A percentile compares a stretch with the other conserved stretches of the same genome.
These are phyloP conservation scores for Brenthis daphne DNA, from an alignment of 2,888 invertebrate genomes.

Conservation along the genomic window DNA sequence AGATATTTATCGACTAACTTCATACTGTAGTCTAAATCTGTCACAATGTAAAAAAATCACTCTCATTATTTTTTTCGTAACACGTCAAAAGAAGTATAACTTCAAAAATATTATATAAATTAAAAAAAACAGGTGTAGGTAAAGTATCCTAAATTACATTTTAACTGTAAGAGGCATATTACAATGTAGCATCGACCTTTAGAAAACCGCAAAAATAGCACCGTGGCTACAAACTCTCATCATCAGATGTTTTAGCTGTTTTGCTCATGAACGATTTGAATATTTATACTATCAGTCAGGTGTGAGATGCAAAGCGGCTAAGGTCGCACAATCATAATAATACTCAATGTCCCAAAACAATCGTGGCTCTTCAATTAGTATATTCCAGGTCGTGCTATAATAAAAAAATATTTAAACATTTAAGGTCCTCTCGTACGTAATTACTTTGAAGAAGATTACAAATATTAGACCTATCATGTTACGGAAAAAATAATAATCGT, in stretches of 20 bases:
- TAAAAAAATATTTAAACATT: constrained; percentile 26
- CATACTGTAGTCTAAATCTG: too few relatives aligned
- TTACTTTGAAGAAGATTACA: constrained; percentile 15
- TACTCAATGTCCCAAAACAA: constrained; percentile 61
- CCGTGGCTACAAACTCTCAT: constrained; percentile 31
- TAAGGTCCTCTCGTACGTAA: constrained; percentile 18
- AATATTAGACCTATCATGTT: constrained; percentile 12
- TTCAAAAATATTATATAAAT: too few relatives aligned
- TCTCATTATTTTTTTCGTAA: too few relatives aligned
- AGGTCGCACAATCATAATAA: constrained; percentile 62
- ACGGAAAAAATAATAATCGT: constrained; percentile 3
- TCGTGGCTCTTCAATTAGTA: constrained; percentile 69
- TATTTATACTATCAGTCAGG: constrained; percentile 35
- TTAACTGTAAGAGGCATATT: constrained; percentile 3
- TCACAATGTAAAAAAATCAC: too few relatives aligned
- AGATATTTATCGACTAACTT: too few relatives aligned
- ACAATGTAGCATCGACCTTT: constrained; percentile 29
- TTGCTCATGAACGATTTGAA: constrained; percentile 32
- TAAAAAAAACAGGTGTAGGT: too few relatives aligned
- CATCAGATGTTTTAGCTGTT: constrained; percentile 2
- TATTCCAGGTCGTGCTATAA: constrained; percentile 32
- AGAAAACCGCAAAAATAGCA: constrained; percentile 31
- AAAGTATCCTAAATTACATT: background rate
- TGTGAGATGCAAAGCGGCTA: constrained; percentile 57
- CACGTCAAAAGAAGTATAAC: too few relatives aligned